These are phyloP conservation scores for Pseudorhiza aurosa DNA, from an alignment of 30 jellyfish, hydroid and myxozoan genomes.

Conservation along the genomic window DNA sequence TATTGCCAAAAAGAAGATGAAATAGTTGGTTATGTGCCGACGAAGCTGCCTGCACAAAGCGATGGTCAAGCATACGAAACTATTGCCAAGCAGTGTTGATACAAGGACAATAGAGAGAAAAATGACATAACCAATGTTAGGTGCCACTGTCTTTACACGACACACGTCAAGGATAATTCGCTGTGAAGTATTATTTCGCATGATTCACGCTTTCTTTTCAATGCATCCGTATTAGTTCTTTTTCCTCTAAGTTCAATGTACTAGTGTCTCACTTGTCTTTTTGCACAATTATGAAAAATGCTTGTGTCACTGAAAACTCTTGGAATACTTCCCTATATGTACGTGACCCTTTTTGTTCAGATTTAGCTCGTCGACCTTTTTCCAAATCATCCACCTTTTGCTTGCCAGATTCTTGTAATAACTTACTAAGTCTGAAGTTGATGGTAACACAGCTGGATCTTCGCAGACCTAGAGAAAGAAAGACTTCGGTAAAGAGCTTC, in stretches of 20 bases:
- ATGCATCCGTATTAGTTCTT: not conserved
- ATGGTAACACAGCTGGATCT: too few species aligned
- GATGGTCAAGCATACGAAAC: conserved; percentile 67
- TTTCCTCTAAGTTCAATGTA: not conserved
- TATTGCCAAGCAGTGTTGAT: conserved; percentile 70
- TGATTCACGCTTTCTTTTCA: not conserved
- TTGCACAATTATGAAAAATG: too few species aligned
- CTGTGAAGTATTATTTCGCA: not conserved
- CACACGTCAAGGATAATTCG: conserved; percentile 10
- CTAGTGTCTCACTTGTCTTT: too few species aligned
- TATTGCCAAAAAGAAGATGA: conserved; percentile 73
- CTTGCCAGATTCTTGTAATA: too few species aligned
- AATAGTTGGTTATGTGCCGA: conserved; percentile 55
- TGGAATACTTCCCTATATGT: too few species aligned
- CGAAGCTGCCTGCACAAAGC: conserved; percentile 60
- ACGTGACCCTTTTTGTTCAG: too few species aligned
- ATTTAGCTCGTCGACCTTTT: too few species aligned
- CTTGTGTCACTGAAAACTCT: too few species aligned
- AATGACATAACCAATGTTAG: conserved; percentile 47
- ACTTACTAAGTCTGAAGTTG: too few species aligned
- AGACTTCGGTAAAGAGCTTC: too few species aligned
- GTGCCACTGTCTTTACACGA: conserved; percentile 14
- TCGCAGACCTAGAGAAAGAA: too few species aligned
- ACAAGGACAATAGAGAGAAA: conserved; percentile 60
- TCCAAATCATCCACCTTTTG: too few species aligned